Base-by-base conservation (phyloP, 2,797 vertebrate species). In the Caiman crocodilus region DNA sequence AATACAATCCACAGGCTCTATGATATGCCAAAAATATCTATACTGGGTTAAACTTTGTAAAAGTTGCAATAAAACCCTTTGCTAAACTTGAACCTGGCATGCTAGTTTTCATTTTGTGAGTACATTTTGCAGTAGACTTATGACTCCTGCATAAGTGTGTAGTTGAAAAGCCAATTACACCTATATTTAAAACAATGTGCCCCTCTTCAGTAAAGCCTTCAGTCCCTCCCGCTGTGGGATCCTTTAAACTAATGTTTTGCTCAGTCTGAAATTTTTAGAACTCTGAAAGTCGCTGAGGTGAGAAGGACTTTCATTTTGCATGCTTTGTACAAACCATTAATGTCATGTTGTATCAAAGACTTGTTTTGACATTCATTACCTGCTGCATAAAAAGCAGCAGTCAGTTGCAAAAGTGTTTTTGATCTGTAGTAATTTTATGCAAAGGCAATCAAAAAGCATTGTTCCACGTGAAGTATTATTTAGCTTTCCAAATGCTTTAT, bases 11-110 rank as follows among this genome's bases (percentile, higher is more conserved):
- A 5, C 4, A 4, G 11, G 13, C 67, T 82, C 32, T 67, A 81
- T 50, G 35, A 3, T 1, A 1, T 3, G 11, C 32, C 58, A 82
- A 83, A 23, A 26, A 8, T 5, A 84, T 7, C 63, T 84, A 63
- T 75, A 64, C 64, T 28, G 4, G 32, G 4, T 5, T 64, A 61
- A 56, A 20, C 7, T 2, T 1, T 42, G 2, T 18, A 1, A 0
- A 3, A 17, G 21, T 3, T 23, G 30, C 61, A 55, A 74, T 65
- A 18, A 32, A 50, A 73, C 67, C 26, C 76, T 58, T 4, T 7
- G 50, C 76, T 58, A 61, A 20, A 10, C 15, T 82, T 35, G 2
- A 10, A 15, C 16, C 65, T 20, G 30, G 69, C n/a, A 6, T 67
- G 14, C 9, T 60, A 2, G 2, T 1, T 35, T 32, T 91, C 25